Evolutionary conservation across 1,140 invertebrate species (phyloP), one percentile per base, ranked within the genome.

Genomic region (Neoseiulus cucumeris): DNA sequence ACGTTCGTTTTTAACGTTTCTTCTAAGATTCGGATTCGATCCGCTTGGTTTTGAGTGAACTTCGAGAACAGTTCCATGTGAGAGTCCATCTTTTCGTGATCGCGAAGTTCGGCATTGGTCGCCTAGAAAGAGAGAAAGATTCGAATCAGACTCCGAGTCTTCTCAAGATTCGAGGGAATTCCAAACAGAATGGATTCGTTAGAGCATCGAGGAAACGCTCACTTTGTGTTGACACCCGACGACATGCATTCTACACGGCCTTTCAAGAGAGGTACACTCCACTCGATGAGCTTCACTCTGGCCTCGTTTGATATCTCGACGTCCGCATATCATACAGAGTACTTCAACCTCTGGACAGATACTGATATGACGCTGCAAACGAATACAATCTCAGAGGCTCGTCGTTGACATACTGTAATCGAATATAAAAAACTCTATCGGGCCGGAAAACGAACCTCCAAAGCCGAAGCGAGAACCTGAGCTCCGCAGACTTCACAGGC

Each of bases 271-370:
- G 22, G 51, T 59, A 25, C 51, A 59, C 51, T 59, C 51, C 14
- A 59, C 33, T 17, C 51, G 51, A 25, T 59, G 51, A 59, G 22
- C 51, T 33, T 59, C 51, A 59, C 51, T 59, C 2, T 59, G 51
- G 22, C 51, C 51, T 17, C 51, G 51, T 59, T 59, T 59, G 51
- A 59, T 59, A 9, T 59, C 51, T 59, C 51, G 17, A 18, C 51
- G 51, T 14, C 51, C 51, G 9, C 51, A 59, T 17, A 59, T 17
- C 51, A 29, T 25, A 25, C 51, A 59, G 22, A 20, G 17, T 29
- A 59, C 22, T 25, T 59, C 51, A 4, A 59, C 51, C 17, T 59
- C 51, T 2, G 51, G 51, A 25, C 51, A 59, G 4, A 59, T 20
- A 20, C 51, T 59, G 14, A 59, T 59, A 20, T 59, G 51, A 2